A percentile compares a stretch with the other conserved stretches of the same genome.
phyloP scores from a whole-genome alignment of 2,797 vertebrate species.

The Scolopax bukidnonensis region DNA sequence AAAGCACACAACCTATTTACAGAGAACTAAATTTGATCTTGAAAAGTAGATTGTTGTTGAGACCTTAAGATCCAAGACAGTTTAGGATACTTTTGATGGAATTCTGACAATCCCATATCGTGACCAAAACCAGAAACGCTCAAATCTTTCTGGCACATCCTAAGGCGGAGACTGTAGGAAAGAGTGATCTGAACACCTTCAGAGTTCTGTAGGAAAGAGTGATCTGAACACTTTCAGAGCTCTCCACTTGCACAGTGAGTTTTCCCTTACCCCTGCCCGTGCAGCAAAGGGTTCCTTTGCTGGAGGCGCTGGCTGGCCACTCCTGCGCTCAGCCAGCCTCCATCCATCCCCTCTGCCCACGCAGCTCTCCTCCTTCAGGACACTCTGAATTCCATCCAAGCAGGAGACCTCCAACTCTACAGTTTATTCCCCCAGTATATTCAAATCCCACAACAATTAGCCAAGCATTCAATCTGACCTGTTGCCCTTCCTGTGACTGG shows the following conservation, averaged over 20 bases:
- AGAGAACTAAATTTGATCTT: not conserved
- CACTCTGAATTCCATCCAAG: not conserved
- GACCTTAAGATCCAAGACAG: not conserved
- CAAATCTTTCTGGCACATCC: not conserved
- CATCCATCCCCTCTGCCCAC: not conserved
- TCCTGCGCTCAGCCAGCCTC: not conserved
- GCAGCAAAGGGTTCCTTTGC: not conserved
- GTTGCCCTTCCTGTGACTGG: not conserved
- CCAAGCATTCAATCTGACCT: not conserved
- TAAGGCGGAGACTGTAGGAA: not conserved
- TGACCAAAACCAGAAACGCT: not conserved
- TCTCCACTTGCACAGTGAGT: not conserved
- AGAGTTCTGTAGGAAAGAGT: not conserved
- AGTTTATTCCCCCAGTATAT: not conserved
- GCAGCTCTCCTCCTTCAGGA: not conserved
- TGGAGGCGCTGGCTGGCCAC: not conserved
- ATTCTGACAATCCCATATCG: not conserved
- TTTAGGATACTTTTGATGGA: not conserved
- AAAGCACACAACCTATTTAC: not conserved
- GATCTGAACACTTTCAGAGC: rapidly evolving
- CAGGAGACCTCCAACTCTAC: not conserved
- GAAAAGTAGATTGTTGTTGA: not conserved
- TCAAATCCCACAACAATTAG: not conserved
- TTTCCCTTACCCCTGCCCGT: not conserved
- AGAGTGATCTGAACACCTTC: rapidly evolving